Evolutionary conservation across 2,113 vertebrate species (phyloP), one percentile per base, ranked within the genome.

Genomic region (Panurus biarmicus): DNA sequence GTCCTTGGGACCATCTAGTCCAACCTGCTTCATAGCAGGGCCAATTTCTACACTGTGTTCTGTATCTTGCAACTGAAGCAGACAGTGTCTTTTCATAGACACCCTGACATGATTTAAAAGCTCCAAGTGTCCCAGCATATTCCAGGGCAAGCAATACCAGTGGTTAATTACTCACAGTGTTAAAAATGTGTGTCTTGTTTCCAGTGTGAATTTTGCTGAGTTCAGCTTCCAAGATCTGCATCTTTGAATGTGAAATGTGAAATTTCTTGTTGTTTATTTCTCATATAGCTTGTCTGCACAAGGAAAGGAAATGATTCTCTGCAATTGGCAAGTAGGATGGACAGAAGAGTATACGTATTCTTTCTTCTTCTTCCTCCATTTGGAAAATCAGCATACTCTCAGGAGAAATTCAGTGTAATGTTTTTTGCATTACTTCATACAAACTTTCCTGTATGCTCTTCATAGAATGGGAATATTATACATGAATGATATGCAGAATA

Each of bases 181-280:
- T 93, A 73, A 94, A 96, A 91, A 94, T 38, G 40, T 33, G 57
- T 79, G 40, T 48, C 64, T 62, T 85, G n/a, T 78, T 88, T 86
- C 36, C 84, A 88, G 31, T 82, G 73, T 93, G 72, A 93, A 67
- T 82, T 96, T 91, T 88, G 50, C 91, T 82, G 79, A 88, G 50
- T 89, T 93, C 83, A 93, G 74, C 58, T 94, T 91, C 64, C 73
- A 94, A 67, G 47, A 35, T 84, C 25, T 73, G 47, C 54, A 29
- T 78, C 54, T 88, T 76, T 58, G 78, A 90, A 90, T 54, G 31
- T 60, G 57, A 81, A 93, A 93, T 38, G 58, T 66, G 67, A 89
- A 79, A 48, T 10, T 48, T 40, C 35, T 58, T 80, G 10, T 54
- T 89, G 65, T 67, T 81, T 60, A 69, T 90, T 51, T 62, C 64